Percentiles rank a stretch among this genome's conserved stretches.
Evolutionary conservation across 2,113 vertebrate species (phyloP).

Genomic region (Oenanthe oenanthe): DNA sequence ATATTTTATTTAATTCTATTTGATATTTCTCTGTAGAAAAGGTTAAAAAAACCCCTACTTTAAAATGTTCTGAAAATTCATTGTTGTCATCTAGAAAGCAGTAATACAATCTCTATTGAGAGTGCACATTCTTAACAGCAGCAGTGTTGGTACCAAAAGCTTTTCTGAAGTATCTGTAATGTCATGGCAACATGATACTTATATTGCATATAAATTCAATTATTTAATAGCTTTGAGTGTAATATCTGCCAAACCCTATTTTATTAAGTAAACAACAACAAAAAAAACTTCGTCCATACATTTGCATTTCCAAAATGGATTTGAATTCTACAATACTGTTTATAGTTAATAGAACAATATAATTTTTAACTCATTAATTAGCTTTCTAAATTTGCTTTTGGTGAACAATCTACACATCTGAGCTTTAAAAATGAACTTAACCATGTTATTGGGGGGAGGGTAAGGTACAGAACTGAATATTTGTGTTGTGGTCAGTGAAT

Average conservation of each 20-base stretch:
- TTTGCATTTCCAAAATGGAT: background rate
- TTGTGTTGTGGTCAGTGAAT: background rate
- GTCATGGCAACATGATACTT: conserved; percentile 30
- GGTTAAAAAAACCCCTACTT: background rate
- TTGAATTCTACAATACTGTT: background rate
- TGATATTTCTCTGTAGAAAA: background rate
- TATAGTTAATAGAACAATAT: background rate
- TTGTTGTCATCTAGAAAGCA: conserved; percentile 7
- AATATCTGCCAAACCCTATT: background rate
- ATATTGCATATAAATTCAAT: conserved; percentile 8
- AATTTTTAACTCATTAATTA: background rate
- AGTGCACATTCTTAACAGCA: background rate
- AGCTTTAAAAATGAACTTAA: background rate
- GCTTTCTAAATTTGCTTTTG: background rate
- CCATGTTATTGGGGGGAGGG: fast-evolving
- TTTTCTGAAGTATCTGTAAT: background rate
- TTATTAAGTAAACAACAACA: background rate
- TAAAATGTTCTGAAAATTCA: conserved; percentile 22
- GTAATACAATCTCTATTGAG: background rate
- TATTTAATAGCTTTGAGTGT: conserved; percentile 13
- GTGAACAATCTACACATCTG: background rate
- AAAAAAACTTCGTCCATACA: background rate
- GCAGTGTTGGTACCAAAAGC: background rate
- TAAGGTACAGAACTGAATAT: background rate
- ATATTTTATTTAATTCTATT: background rate